Conservation (phyloP, 1,140 invertebrate species). For the Diachasma alloeum region DNA sequence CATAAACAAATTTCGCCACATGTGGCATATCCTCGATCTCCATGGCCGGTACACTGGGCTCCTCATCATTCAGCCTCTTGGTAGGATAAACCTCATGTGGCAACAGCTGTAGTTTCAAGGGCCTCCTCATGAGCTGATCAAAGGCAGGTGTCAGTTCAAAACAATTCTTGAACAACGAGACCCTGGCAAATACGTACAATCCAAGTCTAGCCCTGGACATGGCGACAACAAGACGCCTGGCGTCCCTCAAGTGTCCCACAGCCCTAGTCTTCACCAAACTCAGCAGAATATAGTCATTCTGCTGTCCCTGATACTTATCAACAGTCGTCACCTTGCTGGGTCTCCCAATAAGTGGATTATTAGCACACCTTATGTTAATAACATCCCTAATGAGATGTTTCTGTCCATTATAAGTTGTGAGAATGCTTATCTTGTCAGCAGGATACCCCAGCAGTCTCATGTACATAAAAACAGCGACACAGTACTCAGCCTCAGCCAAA, state of each 20-base stretch:
- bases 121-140: conserved; percentile 80
- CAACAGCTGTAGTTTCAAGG: conserved; percentile 79
- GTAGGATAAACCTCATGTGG: conserved; percentile 83
- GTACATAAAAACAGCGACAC: conserved; percentile 98
- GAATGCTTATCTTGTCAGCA: conserved; percentile 95
- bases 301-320: conserved; percentile 99
- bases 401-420: conserved; percentile 99
- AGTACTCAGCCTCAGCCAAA: conserved; percentile 98
- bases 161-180: conserved; percentile 93
- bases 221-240: conserved; percentile 95
- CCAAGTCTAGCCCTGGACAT: conserved; percentile 98
- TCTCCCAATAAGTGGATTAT: conserved; percentile 95
- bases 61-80: conserved; percentile 64
- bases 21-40: conserved; percentile 87
- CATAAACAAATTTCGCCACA: conserved; percentile 92
- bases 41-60: conserved; percentile 56
- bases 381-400: conserved; percentile 98
- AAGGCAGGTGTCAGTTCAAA: conserved; percentile 96
- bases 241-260: conserved; percentile 96
- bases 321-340: conserved; percentile 97
- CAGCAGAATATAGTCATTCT: conserved; percentile 98
- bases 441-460: conserved; percentile 98
- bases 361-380: conserved; percentile 90
- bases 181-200: conserved; percentile 94
- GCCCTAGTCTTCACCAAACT: conserved; percentile 95